phyloP scores from a whole-genome alignment of 2,888 invertebrate genomes.

The Hylaea fasciaria region DNA sequence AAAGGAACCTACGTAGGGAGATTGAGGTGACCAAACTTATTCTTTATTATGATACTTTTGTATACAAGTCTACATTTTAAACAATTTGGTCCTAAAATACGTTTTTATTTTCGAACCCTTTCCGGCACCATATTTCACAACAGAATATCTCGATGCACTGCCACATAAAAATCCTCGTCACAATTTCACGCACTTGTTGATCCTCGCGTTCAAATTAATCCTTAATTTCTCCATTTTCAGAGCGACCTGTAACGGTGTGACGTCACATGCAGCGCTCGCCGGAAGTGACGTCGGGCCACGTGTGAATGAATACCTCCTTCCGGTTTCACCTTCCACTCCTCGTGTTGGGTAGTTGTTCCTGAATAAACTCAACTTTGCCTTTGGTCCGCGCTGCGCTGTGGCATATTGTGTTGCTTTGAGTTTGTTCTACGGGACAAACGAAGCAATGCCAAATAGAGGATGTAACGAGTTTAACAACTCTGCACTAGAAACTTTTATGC shows the following conservation, averaged over 20 bases:
- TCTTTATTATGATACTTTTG: no score
- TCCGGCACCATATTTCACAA: slow-evolving; percentile 1
- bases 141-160: slow-evolving; percentile 1
- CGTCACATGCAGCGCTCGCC: slow-evolving; percentile 28
- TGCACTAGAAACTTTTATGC: no score
- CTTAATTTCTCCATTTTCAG: slow-evolving; percentile 25
- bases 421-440: background rate
- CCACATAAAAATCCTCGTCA: slow-evolving; percentile 2
- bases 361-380: slow-evolving; percentile 16
- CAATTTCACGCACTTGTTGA: slow-evolving; percentile 33
- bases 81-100: no score
- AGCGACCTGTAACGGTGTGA: slow-evolving; percentile 27
- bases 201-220: slow-evolving; percentile 25
- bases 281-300: slow-evolving; percentile 36
- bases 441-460: background rate
- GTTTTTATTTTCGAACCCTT: no score
- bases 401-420: slow-evolving; percentile 7
- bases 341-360: slow-evolving; percentile 18
- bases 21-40: no score
- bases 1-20: no score
- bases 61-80: no score
- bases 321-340: slow-evolving; percentile 36
- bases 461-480: no score
- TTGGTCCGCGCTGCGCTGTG: background rate
- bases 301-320: slow-evolving; percentile 42